Percentiles rank a stretch among this genome's conserved stretches.
These are phyloP conservation scores for Drosophila punjabiensis DNA, from an alignment of 1,140 invertebrate species.

Conservation along the genomic window DNA sequence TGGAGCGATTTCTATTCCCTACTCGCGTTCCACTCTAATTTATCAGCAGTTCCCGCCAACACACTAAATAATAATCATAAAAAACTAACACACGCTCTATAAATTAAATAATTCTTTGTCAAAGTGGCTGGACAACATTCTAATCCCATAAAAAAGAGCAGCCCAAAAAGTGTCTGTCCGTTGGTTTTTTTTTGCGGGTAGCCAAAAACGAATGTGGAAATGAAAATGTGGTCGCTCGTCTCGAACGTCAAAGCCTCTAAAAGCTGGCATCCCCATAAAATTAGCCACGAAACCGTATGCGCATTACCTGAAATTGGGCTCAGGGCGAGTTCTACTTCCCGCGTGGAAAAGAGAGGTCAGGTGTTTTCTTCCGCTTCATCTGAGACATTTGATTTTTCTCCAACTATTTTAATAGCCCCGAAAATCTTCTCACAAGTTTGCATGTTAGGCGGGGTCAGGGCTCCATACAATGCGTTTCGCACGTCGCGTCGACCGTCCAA, in stretches of 20 bases:
- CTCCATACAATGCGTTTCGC: constrained; percentile 75
- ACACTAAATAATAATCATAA: constrained; percentile 47
- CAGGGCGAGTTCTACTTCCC: constrained; percentile 19
- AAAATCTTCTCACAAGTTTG: constrained; percentile 63
- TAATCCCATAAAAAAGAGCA: constrained; percentile 74
- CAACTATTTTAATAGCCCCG: constrained; percentile 23
- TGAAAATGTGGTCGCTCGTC: constrained; percentile 36
- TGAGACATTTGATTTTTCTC: constrained; percentile 17
- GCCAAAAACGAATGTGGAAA: constrained; percentile 62
- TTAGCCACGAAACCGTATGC: constrained; percentile 18
- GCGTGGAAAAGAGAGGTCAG: constrained; percentile 22
- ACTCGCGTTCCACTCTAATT: constrained; percentile 53
- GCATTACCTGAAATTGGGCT: constrained; percentile 9
- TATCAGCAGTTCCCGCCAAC: constrained; percentile 60
- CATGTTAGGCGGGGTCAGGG: constrained; percentile 77
- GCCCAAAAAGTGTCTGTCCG: constrained; percentile 40
- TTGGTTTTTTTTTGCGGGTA: constrained; percentile 17
- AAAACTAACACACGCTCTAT: constrained; percentile 64
- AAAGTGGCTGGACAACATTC: constrained; percentile 80
- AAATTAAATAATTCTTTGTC: constrained; percentile 68
- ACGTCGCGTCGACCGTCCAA: constrained; percentile 45
- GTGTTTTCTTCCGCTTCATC: constrained; percentile 44
- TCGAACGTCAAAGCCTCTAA: constrained; percentile 17
- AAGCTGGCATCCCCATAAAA: constrained; percentile 44
- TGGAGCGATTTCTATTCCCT: constrained; percentile 20